Percentiles rank a stretch among this genome's conserved stretches.
These are phyloP conservation scores for Panurus biarmicus DNA, from an alignment of 2,113 vertebrate species.

Conservation along the genomic window DNA sequence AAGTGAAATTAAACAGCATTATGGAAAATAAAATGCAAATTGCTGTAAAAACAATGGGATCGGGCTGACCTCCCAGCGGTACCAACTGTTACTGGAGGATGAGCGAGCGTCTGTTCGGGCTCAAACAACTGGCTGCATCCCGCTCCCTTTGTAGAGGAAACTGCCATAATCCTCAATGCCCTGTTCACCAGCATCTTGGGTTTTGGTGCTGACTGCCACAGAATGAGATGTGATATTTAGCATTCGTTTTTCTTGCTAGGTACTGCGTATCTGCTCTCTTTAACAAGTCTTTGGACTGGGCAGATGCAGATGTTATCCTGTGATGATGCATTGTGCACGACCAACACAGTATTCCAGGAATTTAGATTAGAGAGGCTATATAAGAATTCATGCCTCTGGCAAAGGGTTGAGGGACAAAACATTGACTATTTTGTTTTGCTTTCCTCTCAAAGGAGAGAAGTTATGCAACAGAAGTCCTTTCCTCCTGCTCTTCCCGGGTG, in stretches of 20 bases:
- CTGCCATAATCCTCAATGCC: neutral
- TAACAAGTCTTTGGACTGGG: neutral
- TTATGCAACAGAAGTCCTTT: neutral
- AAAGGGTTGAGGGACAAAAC: neutral
- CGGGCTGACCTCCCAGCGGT: slow-evolving; percentile 14
- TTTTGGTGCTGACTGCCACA: neutral
- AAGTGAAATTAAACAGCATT: slow-evolving; percentile 61
- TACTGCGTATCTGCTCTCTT: fast-evolving
- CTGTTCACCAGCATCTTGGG: neutral
- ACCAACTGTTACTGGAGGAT: slow-evolving; percentile 18
- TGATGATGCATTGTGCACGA: neutral
- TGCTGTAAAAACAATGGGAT: slow-evolving; percentile 45
- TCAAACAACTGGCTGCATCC: neutral
- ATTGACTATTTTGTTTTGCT: neutral
- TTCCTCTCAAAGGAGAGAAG: neutral
- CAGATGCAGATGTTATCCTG: neutral
- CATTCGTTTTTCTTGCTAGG: neutral
- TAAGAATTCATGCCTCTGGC: neutral
- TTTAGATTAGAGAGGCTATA: neutral
- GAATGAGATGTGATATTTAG: neutral
- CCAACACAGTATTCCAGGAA: neutral
- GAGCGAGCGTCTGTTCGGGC: neutral
- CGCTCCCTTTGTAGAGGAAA: neutral
- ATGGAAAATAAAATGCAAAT: slow-evolving; percentile 67
- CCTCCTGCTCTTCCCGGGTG: neutral